Evolutionary conservation across 1,140 invertebrate genomes (phyloP).

Genomic region (Drosophila tristis): DNA sequence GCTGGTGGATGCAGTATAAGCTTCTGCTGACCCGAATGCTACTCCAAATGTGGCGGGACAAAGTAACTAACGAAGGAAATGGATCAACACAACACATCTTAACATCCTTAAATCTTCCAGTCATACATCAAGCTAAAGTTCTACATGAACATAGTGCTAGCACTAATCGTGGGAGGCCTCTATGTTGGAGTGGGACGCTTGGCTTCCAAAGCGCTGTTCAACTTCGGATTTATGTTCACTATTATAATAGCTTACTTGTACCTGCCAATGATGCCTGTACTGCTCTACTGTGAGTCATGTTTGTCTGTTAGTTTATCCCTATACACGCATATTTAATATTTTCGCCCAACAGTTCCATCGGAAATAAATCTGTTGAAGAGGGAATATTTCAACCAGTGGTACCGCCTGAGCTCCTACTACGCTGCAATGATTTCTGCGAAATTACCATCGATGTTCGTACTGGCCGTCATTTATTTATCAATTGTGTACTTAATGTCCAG

Average conservation of each 20-base stretch:
- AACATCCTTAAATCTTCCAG: constrained; percentile 85
- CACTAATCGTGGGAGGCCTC: constrained; percentile 88
- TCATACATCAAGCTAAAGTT: constrained; percentile 89
- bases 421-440: constrained; percentile 91
- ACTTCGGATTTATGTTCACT: constrained; percentile 92
- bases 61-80: constrained; percentile 83
- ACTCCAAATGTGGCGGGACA: constrained; percentile 89
- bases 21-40: constrained; percentile 88
- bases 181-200: constrained; percentile 90
- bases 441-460: constrained; percentile 89
- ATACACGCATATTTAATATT: constrained; percentile 46
- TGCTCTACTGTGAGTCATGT: constrained; percentile 89
- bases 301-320: background rate
- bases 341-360: constrained; percentile 90
- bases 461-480: constrained; percentile 90
- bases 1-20: constrained; percentile 88
- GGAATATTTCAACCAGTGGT: constrained; percentile 98
- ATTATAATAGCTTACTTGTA: constrained; percentile 91
- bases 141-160: constrained; percentile 88
- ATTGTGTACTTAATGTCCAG: constrained; percentile 94
- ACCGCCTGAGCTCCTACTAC: constrained; percentile 95
- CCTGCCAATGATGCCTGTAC: constrained; percentile 91
- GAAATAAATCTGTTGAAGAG: constrained; percentile 94
- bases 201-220: constrained; percentile 91
- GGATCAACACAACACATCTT: background rate